A percentile compares a stretch with the other conserved stretches of the same genome.
phyloP scores from a whole-genome alignment of 2,113 vertebrate genomes.

The Sorex araneus region DNA sequence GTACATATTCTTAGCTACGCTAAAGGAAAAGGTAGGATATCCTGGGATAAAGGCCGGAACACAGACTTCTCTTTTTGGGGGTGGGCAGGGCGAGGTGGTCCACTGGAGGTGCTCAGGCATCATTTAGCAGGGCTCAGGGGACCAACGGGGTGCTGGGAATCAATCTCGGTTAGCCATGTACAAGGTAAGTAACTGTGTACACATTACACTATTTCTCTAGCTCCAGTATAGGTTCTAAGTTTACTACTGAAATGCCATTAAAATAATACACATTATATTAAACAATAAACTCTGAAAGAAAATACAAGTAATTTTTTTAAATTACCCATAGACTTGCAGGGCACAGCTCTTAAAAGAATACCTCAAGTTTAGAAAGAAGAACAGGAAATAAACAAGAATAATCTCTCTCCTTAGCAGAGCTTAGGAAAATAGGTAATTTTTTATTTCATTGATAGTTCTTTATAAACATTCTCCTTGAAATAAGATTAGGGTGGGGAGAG shows the following conservation, averaged over 20 bases:
- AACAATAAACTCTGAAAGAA: constrained; percentile 47
- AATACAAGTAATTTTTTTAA: constrained; percentile 47
- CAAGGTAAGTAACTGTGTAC: too few species aligned
- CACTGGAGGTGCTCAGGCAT: too few species aligned
- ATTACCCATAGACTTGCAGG: not conserved
- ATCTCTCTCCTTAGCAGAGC: not conserved
- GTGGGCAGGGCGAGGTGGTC: too few species aligned
- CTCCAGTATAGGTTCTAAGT: constrained; percentile 4
- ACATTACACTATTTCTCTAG: too few species aligned
- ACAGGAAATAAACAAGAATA: constrained; percentile 54
- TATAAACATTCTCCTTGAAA: constrained; percentile 57
- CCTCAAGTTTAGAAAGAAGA: constrained; percentile 22
- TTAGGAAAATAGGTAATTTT: constrained; percentile 52
- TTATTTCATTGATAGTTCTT: constrained; percentile 10
- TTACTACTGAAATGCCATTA: not conserved
- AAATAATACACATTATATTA: constrained; percentile 46
- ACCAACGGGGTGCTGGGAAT: too few species aligned
- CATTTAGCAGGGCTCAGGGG: too few species aligned
- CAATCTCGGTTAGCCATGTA: too few species aligned
- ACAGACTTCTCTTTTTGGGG: too few species aligned
- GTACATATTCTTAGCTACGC: constrained; percentile 29
- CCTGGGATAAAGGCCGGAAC: constrained; percentile 24
- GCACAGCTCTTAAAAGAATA: constrained; percentile 24
- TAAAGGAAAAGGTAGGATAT: constrained; percentile 5
- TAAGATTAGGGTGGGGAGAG: constrained; percentile 11